Conservation (phyloP, 2,797 vertebrate genomes). For the Oryzias dopingdopingensis region DNA sequence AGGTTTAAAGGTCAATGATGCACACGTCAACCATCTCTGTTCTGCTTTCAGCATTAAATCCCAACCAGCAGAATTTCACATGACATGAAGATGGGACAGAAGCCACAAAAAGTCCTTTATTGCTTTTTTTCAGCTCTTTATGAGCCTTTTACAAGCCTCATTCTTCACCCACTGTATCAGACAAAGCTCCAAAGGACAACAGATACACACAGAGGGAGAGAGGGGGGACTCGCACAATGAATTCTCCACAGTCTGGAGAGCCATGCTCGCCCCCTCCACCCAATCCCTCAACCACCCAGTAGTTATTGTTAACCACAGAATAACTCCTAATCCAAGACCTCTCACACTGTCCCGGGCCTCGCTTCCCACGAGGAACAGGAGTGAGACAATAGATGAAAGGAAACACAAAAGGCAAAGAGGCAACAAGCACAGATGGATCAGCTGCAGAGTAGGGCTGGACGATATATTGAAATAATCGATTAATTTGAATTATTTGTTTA, state of each 20-base stretch:
- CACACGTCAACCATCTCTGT: constrained; percentile 39
- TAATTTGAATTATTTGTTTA: no score
- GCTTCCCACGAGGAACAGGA: constrained; percentile 29
- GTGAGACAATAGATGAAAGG: constrained; percentile 23
- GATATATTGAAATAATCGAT: constrained; percentile 11
- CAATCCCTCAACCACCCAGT: constrained; percentile 29
- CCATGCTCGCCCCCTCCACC: constrained; percentile 4
- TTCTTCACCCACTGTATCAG: constrained; percentile 53
- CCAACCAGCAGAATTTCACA: constrained; percentile 36
- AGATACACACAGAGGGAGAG: constrained; percentile 17
- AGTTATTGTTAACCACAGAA: constrained; percentile 44
- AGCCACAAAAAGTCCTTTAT: not conserved
- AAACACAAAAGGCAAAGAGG: constrained; percentile 32
- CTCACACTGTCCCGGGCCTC: constrained; percentile 39
- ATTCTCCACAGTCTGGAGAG: constrained; percentile 29
- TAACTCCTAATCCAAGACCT: constrained; percentile 38
- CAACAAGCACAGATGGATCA: constrained; percentile 36
- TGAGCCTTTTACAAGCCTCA: constrained; percentile 46
- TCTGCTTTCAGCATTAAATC: constrained; percentile 50
- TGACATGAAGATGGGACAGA: constrained; percentile 19
- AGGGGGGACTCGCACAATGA: constrained; percentile 42
- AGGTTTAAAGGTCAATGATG: constrained; percentile 12
- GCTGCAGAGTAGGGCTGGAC: constrained; percentile 31
- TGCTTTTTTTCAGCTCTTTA: constrained; percentile 32
- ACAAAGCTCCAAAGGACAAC: constrained; percentile 56